Percentiles rank a stretch among this genome's conserved stretches.
phyloP scores from a whole-genome alignment of 2,888 invertebrate species.

The Amphipoea oculea region DNA sequence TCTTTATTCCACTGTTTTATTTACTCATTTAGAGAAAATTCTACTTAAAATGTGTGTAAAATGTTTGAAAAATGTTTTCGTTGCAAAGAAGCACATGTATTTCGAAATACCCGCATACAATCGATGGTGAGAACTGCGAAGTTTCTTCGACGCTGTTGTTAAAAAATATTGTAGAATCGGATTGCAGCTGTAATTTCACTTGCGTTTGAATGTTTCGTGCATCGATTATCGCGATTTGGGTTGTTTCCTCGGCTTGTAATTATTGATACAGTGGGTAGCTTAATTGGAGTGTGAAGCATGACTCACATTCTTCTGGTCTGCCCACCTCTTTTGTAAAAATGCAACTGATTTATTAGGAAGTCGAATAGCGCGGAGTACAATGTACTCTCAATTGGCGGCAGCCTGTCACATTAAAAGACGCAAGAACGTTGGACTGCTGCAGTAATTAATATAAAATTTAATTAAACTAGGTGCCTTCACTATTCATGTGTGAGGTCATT shows the following conservation, averaged over 20 bases:
- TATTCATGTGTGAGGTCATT: slow-evolving; percentile 69
- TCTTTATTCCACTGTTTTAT: slow-evolving; percentile 80
- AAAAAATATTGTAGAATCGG: slow-evolving; percentile 67
- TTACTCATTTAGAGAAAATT: slow-evolving; percentile 71
- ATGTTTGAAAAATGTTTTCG: slow-evolving; percentile 46
- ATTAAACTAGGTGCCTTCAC: slow-evolving; percentile 63
- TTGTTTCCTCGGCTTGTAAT: slow-evolving; percentile 83
- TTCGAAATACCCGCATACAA: slow-evolving; percentile 81
- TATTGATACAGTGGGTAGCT: slow-evolving; percentile 86
- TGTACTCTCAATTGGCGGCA: slow-evolving; percentile 26
- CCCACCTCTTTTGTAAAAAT: slow-evolving; percentile 85
- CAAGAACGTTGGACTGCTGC: slow-evolving; percentile 37
- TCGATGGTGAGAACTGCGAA: slow-evolving; percentile 62
- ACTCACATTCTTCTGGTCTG: slow-evolving; percentile 83
- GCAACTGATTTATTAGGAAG: slow-evolving; percentile 77
- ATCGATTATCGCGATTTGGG: slow-evolving; percentile 84
- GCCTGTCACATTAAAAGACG: slow-evolving; percentile 38
- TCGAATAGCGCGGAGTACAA: slow-evolving; percentile 50
- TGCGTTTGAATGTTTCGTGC: slow-evolving; percentile 83
- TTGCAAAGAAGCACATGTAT: slow-evolving; percentile 70
- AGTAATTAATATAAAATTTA: slow-evolving; percentile 38
- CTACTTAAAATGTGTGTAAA: slow-evolving; percentile 57
- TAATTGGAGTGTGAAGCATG: slow-evolving; percentile 90
- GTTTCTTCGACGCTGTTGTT: slow-evolving; percentile 60
- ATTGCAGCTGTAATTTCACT: slow-evolving; percentile 80